Conservation (phyloP, 1,140 invertebrate species). For the Drosophila ogumai region DNA sequence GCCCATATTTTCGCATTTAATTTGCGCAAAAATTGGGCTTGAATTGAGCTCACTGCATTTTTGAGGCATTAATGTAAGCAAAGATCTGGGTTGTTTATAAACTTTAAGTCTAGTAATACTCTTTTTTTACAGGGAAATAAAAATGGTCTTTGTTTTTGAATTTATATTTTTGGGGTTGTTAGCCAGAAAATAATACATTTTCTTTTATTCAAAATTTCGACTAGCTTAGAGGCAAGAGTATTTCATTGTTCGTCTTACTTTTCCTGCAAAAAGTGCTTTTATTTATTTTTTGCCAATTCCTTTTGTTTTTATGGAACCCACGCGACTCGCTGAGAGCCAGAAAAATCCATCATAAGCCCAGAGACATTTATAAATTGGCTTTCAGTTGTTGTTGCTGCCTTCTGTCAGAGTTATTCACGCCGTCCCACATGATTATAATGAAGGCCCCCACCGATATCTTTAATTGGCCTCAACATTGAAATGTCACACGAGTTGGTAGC, state of each 20-base stretch:
- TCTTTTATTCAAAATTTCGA: too few relatives aligned
- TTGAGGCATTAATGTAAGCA: slow-evolving; percentile 6
- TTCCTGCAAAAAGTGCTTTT: not conserved
- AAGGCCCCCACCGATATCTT: slow-evolving; percentile 29
- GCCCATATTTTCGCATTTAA: slow-evolving; percentile 37
- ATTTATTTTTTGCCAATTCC: slow-evolving; percentile 12
- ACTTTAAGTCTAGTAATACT: not conserved
- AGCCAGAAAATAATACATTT: too few relatives aligned
- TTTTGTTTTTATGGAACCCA: slow-evolving; percentile 30
- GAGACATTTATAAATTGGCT: slow-evolving; percentile 57
- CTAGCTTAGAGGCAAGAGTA: not conserved
- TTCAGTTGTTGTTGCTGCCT: slow-evolving; percentile 16
- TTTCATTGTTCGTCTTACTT: not conserved
- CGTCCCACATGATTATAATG: slow-evolving; percentile 50
- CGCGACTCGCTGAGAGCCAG: slow-evolving; percentile 32
- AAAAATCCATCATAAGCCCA: slow-evolving; percentile 47
- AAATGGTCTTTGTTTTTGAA: not conserved
- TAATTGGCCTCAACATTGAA: slow-evolving; percentile 73
- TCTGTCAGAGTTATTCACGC: slow-evolving; percentile 20
- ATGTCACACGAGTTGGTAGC: slow-evolving; percentile 44
- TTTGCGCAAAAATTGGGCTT: slow-evolving; percentile 5
- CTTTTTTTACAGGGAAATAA: not conserved
- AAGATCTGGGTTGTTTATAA: not conserved
- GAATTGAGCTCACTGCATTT: slow-evolving; percentile 10
- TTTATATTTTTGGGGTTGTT: too few relatives aligned